Evolutionary conservation across 2,888 invertebrate species (phyloP).

Genomic region (Apodemia zela): DNA sequence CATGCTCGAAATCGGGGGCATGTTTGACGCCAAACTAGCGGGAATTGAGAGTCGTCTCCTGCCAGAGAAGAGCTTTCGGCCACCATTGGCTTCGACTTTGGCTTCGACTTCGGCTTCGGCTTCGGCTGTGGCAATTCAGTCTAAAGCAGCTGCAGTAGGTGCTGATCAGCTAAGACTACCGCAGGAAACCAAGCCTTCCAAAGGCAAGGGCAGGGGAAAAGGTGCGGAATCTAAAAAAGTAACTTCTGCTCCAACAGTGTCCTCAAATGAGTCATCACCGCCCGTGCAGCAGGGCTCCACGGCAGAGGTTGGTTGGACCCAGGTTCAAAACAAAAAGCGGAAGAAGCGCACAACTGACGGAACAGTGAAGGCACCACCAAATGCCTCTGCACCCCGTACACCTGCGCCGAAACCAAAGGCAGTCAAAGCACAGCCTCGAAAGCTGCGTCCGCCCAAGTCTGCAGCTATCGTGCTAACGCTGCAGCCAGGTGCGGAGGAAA

Average conservation of each 20-base stretch:
- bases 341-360: background rate
- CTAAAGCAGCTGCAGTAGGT: no score
- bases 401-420: no score
- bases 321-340: background rate
- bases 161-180: no score
- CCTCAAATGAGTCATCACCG: background rate
- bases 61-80: background rate
- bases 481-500: slow-evolving; percentile 20
- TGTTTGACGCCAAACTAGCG: background rate
- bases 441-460: background rate
- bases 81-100: background rate
- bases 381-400: no score
- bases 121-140: no score
- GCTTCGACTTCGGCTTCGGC: no score
- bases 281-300: background rate
- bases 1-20: background rate
- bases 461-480: background rate
- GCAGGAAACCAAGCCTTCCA: no score
- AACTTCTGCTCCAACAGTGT: background rate
- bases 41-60: background rate
- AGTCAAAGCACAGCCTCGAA: background rate
- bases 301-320: background rate
- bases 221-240: background rate
- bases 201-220: background rate
- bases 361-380: no score